Percentiles rank a stretch among this genome's conserved stretches.
phyloP scores from a whole-genome alignment of 2,888 invertebrate species.

The Brachypalpus laphriformis region DNA sequence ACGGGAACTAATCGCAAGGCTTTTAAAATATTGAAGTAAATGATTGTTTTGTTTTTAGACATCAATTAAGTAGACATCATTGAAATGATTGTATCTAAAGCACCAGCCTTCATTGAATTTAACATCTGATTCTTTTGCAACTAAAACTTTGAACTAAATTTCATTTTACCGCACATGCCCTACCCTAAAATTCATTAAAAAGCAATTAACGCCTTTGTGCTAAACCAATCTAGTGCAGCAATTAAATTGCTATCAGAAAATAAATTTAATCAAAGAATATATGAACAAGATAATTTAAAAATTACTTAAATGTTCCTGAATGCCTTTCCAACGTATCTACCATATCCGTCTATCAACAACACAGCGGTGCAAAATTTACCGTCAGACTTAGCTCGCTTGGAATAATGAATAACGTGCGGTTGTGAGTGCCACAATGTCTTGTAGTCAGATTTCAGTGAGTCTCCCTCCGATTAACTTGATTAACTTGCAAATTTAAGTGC shows the following conservation, averaged over 20 bases:
- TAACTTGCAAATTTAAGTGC: not conserved
- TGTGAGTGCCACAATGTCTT: slow-evolving; percentile 27
- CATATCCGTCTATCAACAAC: slow-evolving; percentile 59
- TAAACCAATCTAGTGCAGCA: slow-evolving; percentile 8
- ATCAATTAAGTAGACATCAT: no score
- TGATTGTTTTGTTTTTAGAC: no score
- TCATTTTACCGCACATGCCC: not conserved
- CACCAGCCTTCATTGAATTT: not conserved
- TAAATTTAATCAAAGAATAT: slow-evolving; percentile 48
- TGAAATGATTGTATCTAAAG: not conserved
- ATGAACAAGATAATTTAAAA: slow-evolving; percentile 38
- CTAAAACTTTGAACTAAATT: not conserved
- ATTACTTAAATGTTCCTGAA: slow-evolving; percentile 51
- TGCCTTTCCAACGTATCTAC: slow-evolving; percentile 48
- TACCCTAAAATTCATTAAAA: slow-evolving; percentile 31
- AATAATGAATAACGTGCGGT: slow-evolving; percentile 38
- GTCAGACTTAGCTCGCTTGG: slow-evolving; percentile 8
- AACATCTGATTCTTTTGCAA: not conserved
- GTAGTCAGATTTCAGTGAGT: slow-evolving; percentile 14
- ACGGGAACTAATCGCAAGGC: no score
- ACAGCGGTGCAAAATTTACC: slow-evolving; percentile 41
- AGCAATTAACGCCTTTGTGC: slow-evolving; percentile 34
- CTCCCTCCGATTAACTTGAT: not conserved
- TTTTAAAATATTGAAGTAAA: no score
- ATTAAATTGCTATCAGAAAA: slow-evolving; percentile 57